Conservation (phyloP, 2,797 vertebrate species). For the Microcaecilia unicolor region DNA sequence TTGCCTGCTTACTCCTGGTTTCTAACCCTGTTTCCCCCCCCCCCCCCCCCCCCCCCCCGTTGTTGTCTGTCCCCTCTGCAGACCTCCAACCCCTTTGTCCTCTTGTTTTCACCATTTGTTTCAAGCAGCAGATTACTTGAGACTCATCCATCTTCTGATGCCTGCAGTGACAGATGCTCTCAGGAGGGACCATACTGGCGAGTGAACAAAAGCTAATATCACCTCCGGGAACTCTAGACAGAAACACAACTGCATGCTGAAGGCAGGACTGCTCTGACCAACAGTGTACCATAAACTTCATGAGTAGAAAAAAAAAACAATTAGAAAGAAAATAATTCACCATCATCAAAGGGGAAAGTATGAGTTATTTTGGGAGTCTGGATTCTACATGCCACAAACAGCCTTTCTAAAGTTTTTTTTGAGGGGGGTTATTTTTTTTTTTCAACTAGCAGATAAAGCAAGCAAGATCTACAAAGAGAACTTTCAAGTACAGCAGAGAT, state of each 20-base stretch:
- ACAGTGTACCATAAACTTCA: slow-evolving; percentile 53
- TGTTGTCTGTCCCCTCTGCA: slow-evolving; percentile 53
- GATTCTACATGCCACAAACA: too few relatives aligned
- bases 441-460: too few relatives aligned
- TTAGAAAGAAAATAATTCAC: slow-evolving; percentile 31
- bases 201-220: slow-evolving; percentile 62
- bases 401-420: too few relatives aligned
- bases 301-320: slow-evolving; percentile 38
- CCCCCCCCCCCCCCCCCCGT: too few relatives aligned
- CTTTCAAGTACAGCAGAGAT: too few relatives aligned
- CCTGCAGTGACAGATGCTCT: slow-evolving; percentile 94
- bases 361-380: too few relatives aligned
- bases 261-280: slow-evolving; percentile 39
- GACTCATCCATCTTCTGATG: slow-evolving; percentile 91
- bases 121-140: slow-evolving; percentile 78
- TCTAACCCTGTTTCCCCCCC: slow-evolving; percentile 64
- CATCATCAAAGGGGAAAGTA: slow-evolving; percentile 43
- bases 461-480: too few relatives aligned
- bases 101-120: slow-evolving; percentile 94
- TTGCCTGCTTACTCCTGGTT: slow-evolving; percentile 59
- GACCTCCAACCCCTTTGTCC: slow-evolving; percentile 46
- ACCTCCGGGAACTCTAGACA: slow-evolving; percentile 55
- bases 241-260: slow-evolving; percentile 52
- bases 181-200: slow-evolving; percentile 64
- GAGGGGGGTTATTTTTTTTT: too few relatives aligned